phyloP scores from a whole-genome alignment of 2,888 invertebrate genomes.

The Leucophenga maculata region DNA sequence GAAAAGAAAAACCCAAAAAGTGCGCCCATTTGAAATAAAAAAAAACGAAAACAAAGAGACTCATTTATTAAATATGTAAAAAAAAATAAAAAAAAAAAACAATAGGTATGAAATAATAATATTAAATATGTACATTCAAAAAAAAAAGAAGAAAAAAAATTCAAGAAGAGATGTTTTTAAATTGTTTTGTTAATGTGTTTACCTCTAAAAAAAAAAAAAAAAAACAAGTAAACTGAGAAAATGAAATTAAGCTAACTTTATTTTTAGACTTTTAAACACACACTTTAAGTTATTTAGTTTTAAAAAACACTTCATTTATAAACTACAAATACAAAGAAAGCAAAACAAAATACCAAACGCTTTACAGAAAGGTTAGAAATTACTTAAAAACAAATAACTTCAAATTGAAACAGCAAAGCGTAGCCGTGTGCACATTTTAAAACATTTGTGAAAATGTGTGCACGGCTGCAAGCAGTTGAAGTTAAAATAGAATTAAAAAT shows the following conservation, averaged over 20 bases:
- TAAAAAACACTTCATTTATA: slow-evolving; percentile 45
- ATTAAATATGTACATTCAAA: slow-evolving; percentile 32
- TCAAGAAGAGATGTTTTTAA: slow-evolving; percentile 37
- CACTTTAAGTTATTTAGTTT: slow-evolving; percentile 61
- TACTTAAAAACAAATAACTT: slow-evolving; percentile 30
- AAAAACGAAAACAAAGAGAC: too few relatives aligned
- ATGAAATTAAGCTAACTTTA: slow-evolving; percentile 21
- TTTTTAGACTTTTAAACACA: slow-evolving; percentile 41
- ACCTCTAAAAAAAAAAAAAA: slow-evolving; percentile 1
- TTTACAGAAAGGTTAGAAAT: slow-evolving; percentile 18
- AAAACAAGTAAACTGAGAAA: slow-evolving; percentile 26
- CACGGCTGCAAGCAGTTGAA: too few relatives aligned
- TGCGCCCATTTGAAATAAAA: too few relatives aligned
- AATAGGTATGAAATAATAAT: not conserved
- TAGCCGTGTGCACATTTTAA: too few relatives aligned
- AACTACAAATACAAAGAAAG: slow-evolving; percentile 18
- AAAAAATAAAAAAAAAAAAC: not conserved
- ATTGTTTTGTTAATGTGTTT: slow-evolving; percentile 31
- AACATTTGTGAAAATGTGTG: too few relatives aligned
- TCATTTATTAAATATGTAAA: slow-evolving; percentile 12
- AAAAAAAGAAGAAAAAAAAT: slow-evolving; percentile 24
- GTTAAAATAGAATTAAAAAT: too few relatives aligned
- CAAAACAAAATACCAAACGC: slow-evolving; percentile 17
- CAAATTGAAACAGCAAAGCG: slow-evolving; percentile 45
- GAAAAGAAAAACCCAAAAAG: not conserved